These are phyloP conservation scores for Hylomyscus alleni DNA, from an alignment of 2,797 vertebrate genomes.

Conservation along the genomic window DNA sequence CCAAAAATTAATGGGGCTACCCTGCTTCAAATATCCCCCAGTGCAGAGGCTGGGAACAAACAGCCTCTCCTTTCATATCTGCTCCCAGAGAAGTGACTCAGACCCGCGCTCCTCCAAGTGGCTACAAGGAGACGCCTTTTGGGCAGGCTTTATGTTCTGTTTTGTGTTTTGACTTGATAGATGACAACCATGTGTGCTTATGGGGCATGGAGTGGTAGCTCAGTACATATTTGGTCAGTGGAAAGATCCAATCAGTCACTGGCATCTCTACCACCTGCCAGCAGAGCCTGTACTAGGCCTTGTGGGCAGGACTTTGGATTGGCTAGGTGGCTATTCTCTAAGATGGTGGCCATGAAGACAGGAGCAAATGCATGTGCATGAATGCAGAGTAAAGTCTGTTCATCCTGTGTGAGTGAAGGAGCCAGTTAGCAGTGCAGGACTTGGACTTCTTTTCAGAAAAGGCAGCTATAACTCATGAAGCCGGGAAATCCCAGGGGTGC, in stretches of 20 bases:
- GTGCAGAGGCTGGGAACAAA: not conserved
- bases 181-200: not conserved
- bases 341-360: not conserved
- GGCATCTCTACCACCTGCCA: not conserved
- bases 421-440: rapidly evolving
- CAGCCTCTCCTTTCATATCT: not conserved
- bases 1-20: slow-evolving; percentile 54
- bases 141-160: not conserved
- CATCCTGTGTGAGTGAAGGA: not conserved
- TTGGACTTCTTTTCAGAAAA: not conserved
- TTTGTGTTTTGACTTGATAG: not conserved
- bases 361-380: rapidly evolving
- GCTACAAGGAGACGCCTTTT: not conserved
- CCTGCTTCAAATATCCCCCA: not conserved
- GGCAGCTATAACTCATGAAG: rapidly evolving
- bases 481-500: not conserved
- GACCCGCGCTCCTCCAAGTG: not conserved
- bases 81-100: slow-evolving; percentile 12
- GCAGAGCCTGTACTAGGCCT: not conserved
- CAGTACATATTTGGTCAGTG: no score
- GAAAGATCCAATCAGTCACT: not conserved
- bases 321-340: no score
- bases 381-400: rapidly evolving
- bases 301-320: not conserved
- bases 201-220: not conserved